phyloP scores from a whole-genome alignment of 2,888 invertebrate genomes.

The Molorchus minor region DNA sequence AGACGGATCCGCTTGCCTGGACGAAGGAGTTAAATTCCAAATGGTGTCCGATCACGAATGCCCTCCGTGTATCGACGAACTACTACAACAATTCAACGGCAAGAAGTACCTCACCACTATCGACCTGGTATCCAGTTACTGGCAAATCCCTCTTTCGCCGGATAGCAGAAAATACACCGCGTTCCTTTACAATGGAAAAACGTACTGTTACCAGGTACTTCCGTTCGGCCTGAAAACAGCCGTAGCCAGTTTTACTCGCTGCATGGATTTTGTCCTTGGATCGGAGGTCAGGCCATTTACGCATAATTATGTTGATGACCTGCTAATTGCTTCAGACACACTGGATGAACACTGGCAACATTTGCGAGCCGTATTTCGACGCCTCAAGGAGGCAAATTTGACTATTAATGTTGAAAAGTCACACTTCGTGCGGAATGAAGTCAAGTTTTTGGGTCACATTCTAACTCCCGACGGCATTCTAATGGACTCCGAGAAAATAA shows the following conservation, averaged over 20 bases:
- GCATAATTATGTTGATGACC: background rate
- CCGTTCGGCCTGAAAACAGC: background rate
- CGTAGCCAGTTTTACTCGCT: background rate
- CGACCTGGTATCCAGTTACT: too few relatives aligned
- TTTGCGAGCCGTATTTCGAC: background rate
- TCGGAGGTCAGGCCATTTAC: background rate
- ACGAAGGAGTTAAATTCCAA: conserved; percentile 21
- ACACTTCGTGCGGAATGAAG: background rate
- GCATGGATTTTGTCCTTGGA: background rate
- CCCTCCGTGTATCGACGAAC: too few relatives aligned
- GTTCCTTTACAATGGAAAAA: background rate
- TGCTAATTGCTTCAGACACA: too few relatives aligned
- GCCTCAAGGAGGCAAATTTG: background rate
- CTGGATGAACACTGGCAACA: background rate
- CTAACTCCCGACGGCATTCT: too few relatives aligned
- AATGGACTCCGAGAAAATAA: background rate
- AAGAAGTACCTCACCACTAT: too few relatives aligned
- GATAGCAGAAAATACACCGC: background rate
- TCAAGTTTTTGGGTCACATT: background rate
- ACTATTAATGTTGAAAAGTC: background rate
- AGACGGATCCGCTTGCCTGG: conserved; percentile 24
- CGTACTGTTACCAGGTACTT: background rate
- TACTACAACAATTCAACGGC: too few relatives aligned
- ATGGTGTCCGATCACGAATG: too few relatives aligned
- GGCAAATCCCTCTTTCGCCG: background rate